Base-by-base conservation (phyloP, 2,113 vertebrate species). In the Pelusios castaneus region DNA sequence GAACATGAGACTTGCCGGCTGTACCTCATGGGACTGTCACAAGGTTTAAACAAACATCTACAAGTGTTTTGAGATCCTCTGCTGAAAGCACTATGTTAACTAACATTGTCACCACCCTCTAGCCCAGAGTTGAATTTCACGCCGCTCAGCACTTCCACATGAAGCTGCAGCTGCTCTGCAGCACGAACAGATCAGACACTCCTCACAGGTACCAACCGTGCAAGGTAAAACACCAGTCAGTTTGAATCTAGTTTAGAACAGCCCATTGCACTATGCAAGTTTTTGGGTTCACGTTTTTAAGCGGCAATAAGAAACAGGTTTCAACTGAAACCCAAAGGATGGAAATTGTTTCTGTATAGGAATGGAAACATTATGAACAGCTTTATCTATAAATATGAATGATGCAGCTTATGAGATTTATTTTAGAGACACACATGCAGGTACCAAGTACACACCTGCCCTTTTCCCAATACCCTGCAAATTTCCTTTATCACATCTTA, bases 401-500 rank as follows among this genome's bases (percentile, higher is more conserved):
- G 0, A 51, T 63, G 25, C 45, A 45, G 6, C 10, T 83, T 55
- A 31, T 49, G 24, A 27, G 47, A 14, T 60, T 51, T 19, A 73
- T 49, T 70, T 58, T 52, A 29, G 45, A 85, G 41, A 87, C 21
- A 49, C 17, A 38, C 49, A 45, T 41, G 54, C 84, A 82, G 86
- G 84, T 93, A 89, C 7, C 10, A 85, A 88, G 77, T n/a, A n/a
- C n/a, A n/a, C n/a, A n/a, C n/a, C n/a, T n/a, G n/a, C n/a, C n/a
- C n/a, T n/a, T 70, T 77, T 84, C 24, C 49, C 34, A 85, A 94
- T 1, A 19, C 27, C 88, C 88, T 96, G 90, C 84, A 86, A 95
- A 89, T 90, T 75, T 94, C 88, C 90, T 34, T 85, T 84, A 93
- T 90, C 92, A 11, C 87, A 95, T 70, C n/a, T 70, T 70, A 70